These are phyloP conservation scores for Magallana nippona DNA, from an alignment of 2,888 invertebrate genomes.

Conservation along the genomic window DNA sequence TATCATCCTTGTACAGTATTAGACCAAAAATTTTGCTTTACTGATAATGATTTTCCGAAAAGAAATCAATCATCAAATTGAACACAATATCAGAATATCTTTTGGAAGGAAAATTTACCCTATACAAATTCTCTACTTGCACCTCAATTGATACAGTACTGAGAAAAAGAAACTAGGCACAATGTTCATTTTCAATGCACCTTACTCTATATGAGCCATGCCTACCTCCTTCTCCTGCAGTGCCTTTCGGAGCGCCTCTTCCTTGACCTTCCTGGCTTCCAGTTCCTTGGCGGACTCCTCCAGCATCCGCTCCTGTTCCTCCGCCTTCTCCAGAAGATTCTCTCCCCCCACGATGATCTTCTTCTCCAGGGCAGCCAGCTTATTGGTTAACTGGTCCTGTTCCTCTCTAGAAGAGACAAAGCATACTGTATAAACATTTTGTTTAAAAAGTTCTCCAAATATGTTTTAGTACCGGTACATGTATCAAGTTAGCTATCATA, in stretches of 20 bases:
- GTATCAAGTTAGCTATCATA: no score
- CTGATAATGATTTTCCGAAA: no score
- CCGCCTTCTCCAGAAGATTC: slow-evolving; percentile 97
- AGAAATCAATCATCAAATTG: no score
- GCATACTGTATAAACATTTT: neutral
- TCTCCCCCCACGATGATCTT: slow-evolving; percentile 99
- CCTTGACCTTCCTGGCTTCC: slow-evolving; percentile 85
- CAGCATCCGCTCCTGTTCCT: slow-evolving; percentile 93
- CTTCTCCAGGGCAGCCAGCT: slow-evolving; percentile 91
- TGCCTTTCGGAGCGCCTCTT: slow-evolving; percentile 89
- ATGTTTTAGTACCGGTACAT: no score
- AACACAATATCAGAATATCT: no score
- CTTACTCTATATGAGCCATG: neutral
- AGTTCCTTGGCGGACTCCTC: slow-evolving; percentile 87
- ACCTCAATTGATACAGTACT: no score
- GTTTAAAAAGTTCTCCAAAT: no score
- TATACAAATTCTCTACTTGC: no score
- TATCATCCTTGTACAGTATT: no score
- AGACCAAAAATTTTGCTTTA: neutral
- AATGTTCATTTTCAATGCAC: neutral
- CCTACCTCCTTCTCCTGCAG: slow-evolving; percentile 91
- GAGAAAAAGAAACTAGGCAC: no score
- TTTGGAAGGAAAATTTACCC: no score
- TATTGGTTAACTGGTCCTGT: slow-evolving; percentile 90
- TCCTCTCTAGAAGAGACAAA: slow-evolving; percentile 81